phyloP scores from a whole-genome alignment of 1,140 invertebrate species.

The Drosophila albomicans region DNA sequence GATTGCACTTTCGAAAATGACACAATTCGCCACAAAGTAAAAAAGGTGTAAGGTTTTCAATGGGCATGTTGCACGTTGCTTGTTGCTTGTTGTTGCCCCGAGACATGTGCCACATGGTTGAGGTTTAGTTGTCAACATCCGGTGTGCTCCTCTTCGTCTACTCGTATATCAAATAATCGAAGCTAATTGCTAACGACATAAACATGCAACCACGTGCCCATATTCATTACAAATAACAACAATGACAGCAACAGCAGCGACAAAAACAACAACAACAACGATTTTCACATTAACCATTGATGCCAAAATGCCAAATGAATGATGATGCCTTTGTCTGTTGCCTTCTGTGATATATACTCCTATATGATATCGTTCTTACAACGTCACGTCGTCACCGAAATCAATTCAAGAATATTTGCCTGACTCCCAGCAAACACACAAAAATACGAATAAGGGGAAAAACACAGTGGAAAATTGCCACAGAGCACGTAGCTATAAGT shows the following conservation, averaged over 20 bases:
- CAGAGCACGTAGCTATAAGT: constrained; percentile 37
- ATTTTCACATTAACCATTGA: constrained; percentile 79
- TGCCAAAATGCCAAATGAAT: constrained; percentile 69
- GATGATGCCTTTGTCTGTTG: constrained; percentile 48
- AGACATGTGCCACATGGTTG: not conserved
- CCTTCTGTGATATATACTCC: not conserved
- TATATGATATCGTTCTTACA: constrained; percentile 10
- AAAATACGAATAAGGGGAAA: not conserved
- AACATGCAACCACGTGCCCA: constrained; percentile 65
- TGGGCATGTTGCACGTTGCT: not conserved
- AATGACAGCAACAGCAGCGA: not conserved
- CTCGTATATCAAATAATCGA: constrained; percentile 32
- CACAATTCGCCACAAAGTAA: constrained; percentile 58
- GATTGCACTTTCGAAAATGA: constrained; percentile 79
- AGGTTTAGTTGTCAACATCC: not conserved
- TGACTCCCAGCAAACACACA: constrained; percentile 6
- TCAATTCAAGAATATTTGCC: constrained; percentile 43
- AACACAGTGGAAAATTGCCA: constrained; percentile 35
- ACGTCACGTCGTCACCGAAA: constrained; percentile 47
- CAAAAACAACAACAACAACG: constrained; percentile 39
- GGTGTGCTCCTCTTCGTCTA: not conserved
- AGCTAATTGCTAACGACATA: constrained; percentile 71
- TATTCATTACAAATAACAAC: constrained; percentile 67
- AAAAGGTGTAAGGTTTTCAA: constrained; percentile 30
- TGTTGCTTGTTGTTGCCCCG: not conserved